Evolutionary conservation across 2,888 invertebrate species (phyloP).

Genomic region (Callyntrura guangdongensis): DNA sequence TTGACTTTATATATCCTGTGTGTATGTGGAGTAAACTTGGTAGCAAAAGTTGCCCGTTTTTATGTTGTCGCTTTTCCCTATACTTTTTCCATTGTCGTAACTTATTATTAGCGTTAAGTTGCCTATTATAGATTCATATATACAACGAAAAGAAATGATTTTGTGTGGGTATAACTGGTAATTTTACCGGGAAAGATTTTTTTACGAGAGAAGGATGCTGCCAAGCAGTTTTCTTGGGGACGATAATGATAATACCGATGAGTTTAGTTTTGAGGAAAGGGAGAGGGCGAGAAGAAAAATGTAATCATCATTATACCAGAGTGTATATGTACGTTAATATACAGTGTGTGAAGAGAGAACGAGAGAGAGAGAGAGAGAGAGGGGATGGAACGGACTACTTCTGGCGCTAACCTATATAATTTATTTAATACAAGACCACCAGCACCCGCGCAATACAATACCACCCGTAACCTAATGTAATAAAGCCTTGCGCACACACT

Average conservation of each 20-base stretch:
- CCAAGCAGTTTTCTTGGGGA: conserved; percentile 34
- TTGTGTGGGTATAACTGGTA: conserved; percentile 11
- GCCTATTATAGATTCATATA: not conserved
- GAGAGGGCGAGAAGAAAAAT: conserved; percentile 50
- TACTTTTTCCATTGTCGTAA: not conserved
- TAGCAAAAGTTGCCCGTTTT: conserved; percentile 16
- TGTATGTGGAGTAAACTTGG: too few relatives aligned
- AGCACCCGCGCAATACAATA: not conserved
- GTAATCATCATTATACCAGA: conserved; percentile 72
- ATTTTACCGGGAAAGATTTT: not conserved
- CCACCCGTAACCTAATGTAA: conserved; percentile 17
- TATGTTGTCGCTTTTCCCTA: not conserved
- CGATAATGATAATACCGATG: conserved; percentile 55
- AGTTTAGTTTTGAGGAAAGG: conserved; percentile 32
- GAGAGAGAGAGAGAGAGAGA: too few relatives aligned
- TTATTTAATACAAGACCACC: conserved; percentile 18
- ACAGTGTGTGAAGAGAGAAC: too few relatives aligned
- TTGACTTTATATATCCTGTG: conserved; percentile 67
- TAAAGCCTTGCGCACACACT: not conserved
- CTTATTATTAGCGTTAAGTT: conserved; percentile 24
- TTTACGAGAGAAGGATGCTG: conserved; percentile 23
- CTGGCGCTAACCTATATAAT: not conserved
- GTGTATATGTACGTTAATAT: not conserved
- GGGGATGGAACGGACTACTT: not conserved
- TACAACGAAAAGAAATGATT: not conserved